Evolutionary conservation across 2,113 vertebrate genomes (phyloP), one percentile per base, ranked within the genome.

Genomic region (Oreocharis arfaki): DNA sequence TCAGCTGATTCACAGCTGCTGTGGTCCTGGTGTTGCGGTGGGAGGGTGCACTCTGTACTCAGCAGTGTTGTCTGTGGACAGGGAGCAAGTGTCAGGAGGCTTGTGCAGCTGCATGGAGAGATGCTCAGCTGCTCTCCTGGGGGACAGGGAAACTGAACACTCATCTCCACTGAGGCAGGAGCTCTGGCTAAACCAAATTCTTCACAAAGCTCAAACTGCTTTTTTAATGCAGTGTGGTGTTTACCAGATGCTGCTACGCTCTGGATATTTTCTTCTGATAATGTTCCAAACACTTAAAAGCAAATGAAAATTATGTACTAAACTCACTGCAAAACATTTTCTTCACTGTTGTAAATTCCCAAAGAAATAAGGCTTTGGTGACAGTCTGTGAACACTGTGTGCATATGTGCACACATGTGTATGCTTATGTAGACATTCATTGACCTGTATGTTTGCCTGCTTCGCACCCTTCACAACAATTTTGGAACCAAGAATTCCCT

Each of bases 381-480:
- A 15, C 39, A 60, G 16, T 37, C 44, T 64, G 47, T 59, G 71
- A 68, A n/a, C 33, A 4, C 21, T 22, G 8, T 65, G 37, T 23
- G 41, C 11, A 1, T 35, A 10, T 22, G 57, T 21, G 20, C 10
- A 26, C 5, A 5, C 0, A 2, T 3, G 39, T 46, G 28, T 46
- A 30, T 27, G 4, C 4, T 6, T 17, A 22, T 26, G 16, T 26
- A 52, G 37, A 23, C 1, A 1, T 63, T 24, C 3, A 13, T 74
- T 92, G 77, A 22, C 74, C 47, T 79, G 10, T 35, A 61, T n/a
- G 30, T 35, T 57, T 84, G 64, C 59, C 41, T 69, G 1, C 27
- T 60, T 84, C 41, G 10, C 19, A 27, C 28, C 28, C 50, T 69
- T 37, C 0, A 0, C 52, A 61, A 78, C 18, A 55, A 4, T 60